These are phyloP conservation scores for Chamaea fasciata DNA, from an alignment of 2,113 vertebrate species.

Conservation along the genomic window DNA sequence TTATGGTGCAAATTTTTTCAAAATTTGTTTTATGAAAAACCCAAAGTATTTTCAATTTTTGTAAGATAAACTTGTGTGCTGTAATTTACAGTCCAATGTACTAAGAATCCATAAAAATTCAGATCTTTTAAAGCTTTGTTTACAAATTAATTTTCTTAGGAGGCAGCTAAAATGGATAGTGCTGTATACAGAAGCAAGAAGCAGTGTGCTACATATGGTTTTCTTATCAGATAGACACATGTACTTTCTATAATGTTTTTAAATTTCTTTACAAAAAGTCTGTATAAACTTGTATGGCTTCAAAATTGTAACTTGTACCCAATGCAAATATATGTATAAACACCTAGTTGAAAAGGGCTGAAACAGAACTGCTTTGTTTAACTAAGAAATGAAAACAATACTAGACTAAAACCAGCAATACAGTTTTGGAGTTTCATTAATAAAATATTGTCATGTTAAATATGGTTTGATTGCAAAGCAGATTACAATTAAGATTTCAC, in stretches of 20 bases:
- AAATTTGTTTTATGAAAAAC: too few relatives aligned
- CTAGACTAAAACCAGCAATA: slow-evolving; percentile 50
- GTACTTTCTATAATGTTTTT: slow-evolving; percentile 61
- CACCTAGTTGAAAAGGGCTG: slow-evolving; percentile 70
- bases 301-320: slow-evolving; percentile 74
- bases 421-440: slow-evolving; percentile 42
- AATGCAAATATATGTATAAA: slow-evolving; percentile 57
- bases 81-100: neutral
- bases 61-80: neutral
- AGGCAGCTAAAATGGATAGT: neutral
- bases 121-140: neutral
- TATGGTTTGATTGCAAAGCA: slow-evolving; percentile 50
- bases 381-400: slow-evolving; percentile 49
- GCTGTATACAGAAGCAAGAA: slow-evolving; percentile 82
- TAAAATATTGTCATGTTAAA: slow-evolving; percentile 39
- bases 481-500: slow-evolving; percentile 64
- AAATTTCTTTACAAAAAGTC: slow-evolving; percentile 56
- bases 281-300: slow-evolving; percentile 77
- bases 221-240: slow-evolving; percentile 46
- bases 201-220: slow-evolving; percentile 85
- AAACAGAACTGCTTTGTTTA: slow-evolving; percentile 60
- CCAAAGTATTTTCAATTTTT: too few relatives aligned
- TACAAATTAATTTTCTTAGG: neutral
- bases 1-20: too few relatives aligned
- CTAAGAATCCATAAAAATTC: neutral